Base-by-base conservation (phyloP, 2,888 invertebrate genomes). In the Darwinula stevensoni region DNA sequence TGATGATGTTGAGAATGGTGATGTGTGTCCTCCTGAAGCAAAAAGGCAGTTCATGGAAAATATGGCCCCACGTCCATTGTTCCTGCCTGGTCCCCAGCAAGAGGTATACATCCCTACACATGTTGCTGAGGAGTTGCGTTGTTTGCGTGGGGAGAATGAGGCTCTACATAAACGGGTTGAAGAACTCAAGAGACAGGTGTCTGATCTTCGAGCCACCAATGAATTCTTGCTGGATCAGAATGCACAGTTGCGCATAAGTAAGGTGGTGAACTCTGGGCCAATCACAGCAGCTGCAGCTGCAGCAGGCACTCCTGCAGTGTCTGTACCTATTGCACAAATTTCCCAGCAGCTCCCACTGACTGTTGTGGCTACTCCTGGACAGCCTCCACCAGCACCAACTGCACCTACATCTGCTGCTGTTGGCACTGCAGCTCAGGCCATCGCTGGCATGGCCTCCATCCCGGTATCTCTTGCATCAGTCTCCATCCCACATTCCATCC, bases 191-290 rank as follows among this genome's bases (percentile, higher is more conserved):
- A 65, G 66, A 44, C 64, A 66, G 50, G 63, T 67, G 13, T 60
- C 60, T 17, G 69, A 70, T 47, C 50, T 72, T 37, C 65, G 65
- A 18, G 68, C 70, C 2, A 68, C 71, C 5, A 74, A 74, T 47
- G 71, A 73, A 46, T 71, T 72, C 46, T 55, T 74, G 9, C 49
- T 73, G 38, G 69, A 70, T 42, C 71, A 73, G 50, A 72, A 72
- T 49, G 70, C 71, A 15, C 64, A 65, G 38, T 50, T 70, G 36
- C 56, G 72, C 17, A 55, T 67, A 37, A 59, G 59, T 11, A 61
- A 58, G 35, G 53, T 60, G 3, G 61, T 63, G 3, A 59, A 42
- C 39, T 31, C 46, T 53, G 26, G 22, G 55, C 50, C 36, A 54
- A 52, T 5, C 47, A 47, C 35, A 43, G 40, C 34, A 52, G 50